Conservation (phyloP, 2,113 vertebrate species). For the Corythornis vintsioides region DNA sequence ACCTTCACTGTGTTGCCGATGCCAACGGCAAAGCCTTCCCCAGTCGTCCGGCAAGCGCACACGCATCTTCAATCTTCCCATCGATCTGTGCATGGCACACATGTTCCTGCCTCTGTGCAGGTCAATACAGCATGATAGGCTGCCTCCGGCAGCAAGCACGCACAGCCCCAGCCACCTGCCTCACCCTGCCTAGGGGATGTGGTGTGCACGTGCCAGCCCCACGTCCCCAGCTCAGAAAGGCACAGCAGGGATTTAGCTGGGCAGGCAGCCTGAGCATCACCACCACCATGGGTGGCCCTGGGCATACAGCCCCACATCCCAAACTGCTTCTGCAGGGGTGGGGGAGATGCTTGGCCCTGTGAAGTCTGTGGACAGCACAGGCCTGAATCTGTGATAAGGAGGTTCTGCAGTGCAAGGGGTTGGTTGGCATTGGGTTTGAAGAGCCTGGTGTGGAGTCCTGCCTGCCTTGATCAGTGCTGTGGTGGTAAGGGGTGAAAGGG, state of each 20-base stretch:
- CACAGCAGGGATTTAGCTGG: fast-evolving
- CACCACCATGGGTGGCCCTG: background rate
- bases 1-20: constrained; percentile 60
- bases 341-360: background rate
- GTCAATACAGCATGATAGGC: constrained; percentile 66
- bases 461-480: background rate
- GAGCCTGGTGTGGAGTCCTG: background rate
- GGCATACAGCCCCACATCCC: background rate
- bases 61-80: constrained; percentile 63
- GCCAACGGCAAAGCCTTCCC: constrained; percentile 61
- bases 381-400: background rate
- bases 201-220: background rate
- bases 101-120: constrained; percentile 47
- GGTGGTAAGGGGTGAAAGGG: fast-evolving
- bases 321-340: background rate
- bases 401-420: background rate
- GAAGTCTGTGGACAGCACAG: background rate
- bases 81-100: constrained; percentile 65
- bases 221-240: fast-evolving
- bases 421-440: background rate
- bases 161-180: background rate
- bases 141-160: constrained; percentile 50
- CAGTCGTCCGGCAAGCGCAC: constrained; percentile 42
- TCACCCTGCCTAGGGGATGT: background rate
- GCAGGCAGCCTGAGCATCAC: fast-evolving